Percentiles rank a stretch among this genome's conserved stretches.
These are phyloP conservation scores for Folsomia manolachei DNA, from an alignment of 2,888 invertebrate genomes.

Conservation along the genomic window DNA sequence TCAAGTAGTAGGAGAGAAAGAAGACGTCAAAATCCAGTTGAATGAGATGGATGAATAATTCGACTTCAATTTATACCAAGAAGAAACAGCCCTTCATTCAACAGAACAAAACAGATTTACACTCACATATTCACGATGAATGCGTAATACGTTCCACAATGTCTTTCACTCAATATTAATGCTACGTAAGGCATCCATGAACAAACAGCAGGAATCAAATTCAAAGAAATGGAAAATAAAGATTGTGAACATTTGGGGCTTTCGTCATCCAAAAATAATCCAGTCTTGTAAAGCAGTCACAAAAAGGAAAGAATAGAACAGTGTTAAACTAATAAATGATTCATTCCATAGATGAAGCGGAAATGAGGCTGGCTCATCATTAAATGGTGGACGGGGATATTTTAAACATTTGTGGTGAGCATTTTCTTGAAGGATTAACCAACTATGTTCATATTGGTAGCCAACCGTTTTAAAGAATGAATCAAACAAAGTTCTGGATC, in stretches of 20 bases:
- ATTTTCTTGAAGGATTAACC: background rate
- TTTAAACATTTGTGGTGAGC: background rate
- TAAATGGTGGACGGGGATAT: background rate
- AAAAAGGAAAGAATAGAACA: too few species aligned
- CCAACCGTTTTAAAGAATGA: background rate
- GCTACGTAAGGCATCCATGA: too few species aligned
- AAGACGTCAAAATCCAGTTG: constrained; percentile 35
- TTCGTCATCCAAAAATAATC: too few species aligned
- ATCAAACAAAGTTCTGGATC: constrained; percentile 6
- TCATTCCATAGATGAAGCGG: background rate
- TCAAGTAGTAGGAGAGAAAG: constrained; percentile 35
- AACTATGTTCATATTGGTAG: background rate
- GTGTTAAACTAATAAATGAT: background rate
- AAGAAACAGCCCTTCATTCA: background rate
- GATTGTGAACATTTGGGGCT: too few species aligned
- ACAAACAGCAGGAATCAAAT: too few species aligned
- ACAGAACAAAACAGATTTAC: background rate
- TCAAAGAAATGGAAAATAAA: too few species aligned
- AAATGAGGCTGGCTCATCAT: background rate
- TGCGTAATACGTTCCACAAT: constrained; percentile 8
- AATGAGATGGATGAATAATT: constrained; percentile 44
- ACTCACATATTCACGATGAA: constrained; percentile 26
- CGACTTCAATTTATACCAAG: constrained; percentile 34
- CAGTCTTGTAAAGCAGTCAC: too few species aligned
- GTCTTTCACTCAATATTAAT: too few species aligned